phyloP scores from a whole-genome alignment of 1,140 invertebrate species.

The Monochamus saltuarius region DNA sequence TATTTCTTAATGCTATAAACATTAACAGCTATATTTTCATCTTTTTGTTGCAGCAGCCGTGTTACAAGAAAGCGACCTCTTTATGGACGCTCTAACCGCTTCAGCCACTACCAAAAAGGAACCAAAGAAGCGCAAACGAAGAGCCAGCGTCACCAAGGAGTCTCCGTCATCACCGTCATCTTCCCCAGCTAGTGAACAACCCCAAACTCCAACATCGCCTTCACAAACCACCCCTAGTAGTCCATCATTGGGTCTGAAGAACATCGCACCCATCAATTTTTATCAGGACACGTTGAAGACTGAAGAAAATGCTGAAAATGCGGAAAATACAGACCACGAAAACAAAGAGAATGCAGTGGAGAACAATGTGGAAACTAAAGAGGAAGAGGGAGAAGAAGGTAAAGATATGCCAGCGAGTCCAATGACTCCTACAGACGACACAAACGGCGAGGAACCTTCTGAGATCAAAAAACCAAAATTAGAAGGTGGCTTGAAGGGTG shows the following conservation, averaged over 20 bases:
- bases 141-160: slow-evolving; percentile 65
- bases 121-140: slow-evolving; percentile 73
- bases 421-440: slow-evolving; percentile 29
- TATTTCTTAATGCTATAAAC: too few species aligned
- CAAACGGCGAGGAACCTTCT: slow-evolving; percentile 13
- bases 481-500: slow-evolving; percentile 40
- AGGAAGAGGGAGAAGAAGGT: slow-evolving; percentile 41
- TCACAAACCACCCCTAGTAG: slow-evolving; percentile 36
- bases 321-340: slow-evolving; percentile 50
- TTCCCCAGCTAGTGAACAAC: slow-evolving; percentile 50
- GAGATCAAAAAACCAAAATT: slow-evolving; percentile 8
- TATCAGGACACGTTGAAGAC: slow-evolving; percentile 87
- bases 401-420: slow-evolving; percentile 29
- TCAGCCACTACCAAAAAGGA: slow-evolving; percentile 74
- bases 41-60: slow-evolving; percentile 65
- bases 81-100: slow-evolving; percentile 84
- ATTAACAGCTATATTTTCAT: slow-evolving; percentile 19
- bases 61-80: slow-evolving; percentile 86
- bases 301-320: slow-evolving; percentile 55
- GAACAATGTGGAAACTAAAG: slow-evolving; percentile 49
- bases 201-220: slow-evolving; percentile 41
- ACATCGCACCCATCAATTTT: slow-evolving; percentile 71
- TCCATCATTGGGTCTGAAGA: slow-evolving; percentile 52
- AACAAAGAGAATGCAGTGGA: slow-evolving; percentile 42
- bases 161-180: slow-evolving; percentile 48